Evolutionary conservation across 1,140 invertebrate species (phyloP).

Genomic region (Harpegnathos saltator): DNA sequence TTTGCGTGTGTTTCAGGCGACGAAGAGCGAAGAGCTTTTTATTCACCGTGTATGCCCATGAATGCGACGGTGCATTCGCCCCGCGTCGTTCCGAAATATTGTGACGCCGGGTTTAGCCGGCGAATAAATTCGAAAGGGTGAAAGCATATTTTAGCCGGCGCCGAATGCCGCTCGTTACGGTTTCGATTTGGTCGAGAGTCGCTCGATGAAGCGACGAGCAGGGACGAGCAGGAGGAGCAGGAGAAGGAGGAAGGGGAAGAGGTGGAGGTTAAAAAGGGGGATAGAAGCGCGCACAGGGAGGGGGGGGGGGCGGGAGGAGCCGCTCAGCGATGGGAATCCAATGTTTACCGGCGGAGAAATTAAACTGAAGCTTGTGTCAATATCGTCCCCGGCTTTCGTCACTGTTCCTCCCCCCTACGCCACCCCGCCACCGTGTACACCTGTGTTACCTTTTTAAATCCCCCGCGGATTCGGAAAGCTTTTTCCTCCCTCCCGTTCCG

Average conservation of each 20-base stretch:
- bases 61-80: neutral
- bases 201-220: constrained; percentile 30
- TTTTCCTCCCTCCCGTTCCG: neutral
- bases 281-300: constrained; percentile 48
- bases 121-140: constrained; percentile 57
- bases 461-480: constrained; percentile 55
- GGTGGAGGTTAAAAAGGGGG: constrained; percentile 66
- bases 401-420: constrained; percentile 72
- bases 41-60: neutral
- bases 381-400: constrained; percentile 83
- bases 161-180: constrained; percentile 49
- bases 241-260: too few relatives aligned
- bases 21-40: constrained; percentile 22
- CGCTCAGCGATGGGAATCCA: constrained; percentile 80
- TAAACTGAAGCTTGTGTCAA: constrained; percentile 85
- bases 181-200: constrained; percentile 49
- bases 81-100: constrained; percentile 62
- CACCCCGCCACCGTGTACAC: constrained; percentile 49
- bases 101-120: constrained; percentile 42
- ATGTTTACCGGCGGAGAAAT: constrained; percentile 84
- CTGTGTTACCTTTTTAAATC: constrained; percentile 78
- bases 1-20: neutral
- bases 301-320: neutral
- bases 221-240: neutral
- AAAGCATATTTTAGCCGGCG: constrained; percentile 67